These are phyloP conservation scores for Trilocha varians DNA, from an alignment of 2,888 invertebrate species.

Conservation along the genomic window DNA sequence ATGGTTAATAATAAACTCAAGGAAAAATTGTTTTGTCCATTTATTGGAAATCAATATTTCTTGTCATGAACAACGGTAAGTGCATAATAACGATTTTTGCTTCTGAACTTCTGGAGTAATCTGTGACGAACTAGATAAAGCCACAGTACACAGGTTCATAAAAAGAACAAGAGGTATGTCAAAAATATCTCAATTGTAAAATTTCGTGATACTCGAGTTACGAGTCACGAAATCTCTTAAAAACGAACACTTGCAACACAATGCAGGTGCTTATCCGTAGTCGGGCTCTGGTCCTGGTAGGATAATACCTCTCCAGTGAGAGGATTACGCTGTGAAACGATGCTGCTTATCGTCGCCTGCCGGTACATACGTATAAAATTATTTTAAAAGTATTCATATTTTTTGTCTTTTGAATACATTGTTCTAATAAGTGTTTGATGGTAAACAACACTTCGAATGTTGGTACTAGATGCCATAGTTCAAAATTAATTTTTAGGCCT, in stretches of 20 bases:
- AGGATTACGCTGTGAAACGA: conserved; percentile 40
- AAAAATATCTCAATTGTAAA: not conserved
- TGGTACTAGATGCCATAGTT: no score
- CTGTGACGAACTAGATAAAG: no score
- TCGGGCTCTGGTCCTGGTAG: conserved; percentile 28
- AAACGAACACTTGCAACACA: conserved; percentile 30
- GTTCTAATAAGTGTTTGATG: no score
- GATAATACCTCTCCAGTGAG: conserved; percentile 47
- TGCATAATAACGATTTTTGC: no score
- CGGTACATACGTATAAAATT: conserved; percentile 13
- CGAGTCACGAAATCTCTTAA: conserved; percentile 7
- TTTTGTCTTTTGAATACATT: not conserved
- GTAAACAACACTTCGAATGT: no score
- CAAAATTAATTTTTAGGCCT: no score
- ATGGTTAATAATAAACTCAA: no score
- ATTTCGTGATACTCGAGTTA: not conserved
- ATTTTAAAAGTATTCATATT: not conserved
- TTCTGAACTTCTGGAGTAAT: no score
- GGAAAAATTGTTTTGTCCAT: no score
- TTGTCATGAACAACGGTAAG: no score
- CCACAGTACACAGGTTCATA: no score
- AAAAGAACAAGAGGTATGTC: not conserved
- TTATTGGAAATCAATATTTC: no score
- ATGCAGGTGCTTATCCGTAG: conserved; percentile 36
- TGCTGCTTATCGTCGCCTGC: conserved; percentile 35